Conservation (phyloP, 1,140 invertebrate species). For the Eubasilissa regina region DNA sequence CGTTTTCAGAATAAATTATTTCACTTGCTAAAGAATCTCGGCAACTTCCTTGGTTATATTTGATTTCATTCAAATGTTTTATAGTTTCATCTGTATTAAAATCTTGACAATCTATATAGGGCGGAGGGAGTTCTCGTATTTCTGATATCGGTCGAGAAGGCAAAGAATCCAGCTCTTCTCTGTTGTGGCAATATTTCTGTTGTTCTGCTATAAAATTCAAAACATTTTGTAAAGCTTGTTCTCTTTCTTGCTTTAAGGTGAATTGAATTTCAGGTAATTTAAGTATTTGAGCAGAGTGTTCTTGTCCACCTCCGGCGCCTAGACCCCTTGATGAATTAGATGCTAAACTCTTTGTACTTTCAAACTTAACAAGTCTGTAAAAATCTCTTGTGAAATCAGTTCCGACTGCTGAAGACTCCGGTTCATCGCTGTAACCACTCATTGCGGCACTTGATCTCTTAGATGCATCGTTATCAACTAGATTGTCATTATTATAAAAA, state of each 20-base stretch:
- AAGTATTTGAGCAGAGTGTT: conserved; percentile 65
- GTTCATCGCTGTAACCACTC: conserved; percentile 77
- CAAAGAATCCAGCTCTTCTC: conserved; percentile 73
- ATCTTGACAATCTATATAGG: conserved; percentile 62
- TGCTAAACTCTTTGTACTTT: conserved; percentile 85
- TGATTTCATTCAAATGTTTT: conserved; percentile 30
- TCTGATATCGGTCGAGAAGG: conserved; percentile 72
- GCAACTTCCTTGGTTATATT: conserved; percentile 43
- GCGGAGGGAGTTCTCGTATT: conserved; percentile 70
- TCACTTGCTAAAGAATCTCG: conserved; percentile 49
- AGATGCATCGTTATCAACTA: conserved; percentile 67
- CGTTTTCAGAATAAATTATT: conserved; percentile 58
- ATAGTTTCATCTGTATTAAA: conserved; percentile 64
- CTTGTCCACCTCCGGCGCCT: conserved; percentile 67
- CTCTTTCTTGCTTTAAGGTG: conserved; percentile 73
- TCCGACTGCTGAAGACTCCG: conserved; percentile 79
- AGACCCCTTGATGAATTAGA: conserved; percentile 80
- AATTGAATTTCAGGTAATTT: conserved; percentile 69
- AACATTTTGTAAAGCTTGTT: conserved; percentile 81
- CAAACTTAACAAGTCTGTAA: conserved; percentile 83
- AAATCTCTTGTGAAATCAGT: conserved; percentile 86
- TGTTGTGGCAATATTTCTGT: conserved; percentile 78
- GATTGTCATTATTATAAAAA: conserved; percentile 59
- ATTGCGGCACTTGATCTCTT: conserved; percentile 81
- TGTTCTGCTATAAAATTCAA: conserved; percentile 84